Conservation (phyloP, 2,888 invertebrate genomes). For the Halictus quadricinctus region DNA sequence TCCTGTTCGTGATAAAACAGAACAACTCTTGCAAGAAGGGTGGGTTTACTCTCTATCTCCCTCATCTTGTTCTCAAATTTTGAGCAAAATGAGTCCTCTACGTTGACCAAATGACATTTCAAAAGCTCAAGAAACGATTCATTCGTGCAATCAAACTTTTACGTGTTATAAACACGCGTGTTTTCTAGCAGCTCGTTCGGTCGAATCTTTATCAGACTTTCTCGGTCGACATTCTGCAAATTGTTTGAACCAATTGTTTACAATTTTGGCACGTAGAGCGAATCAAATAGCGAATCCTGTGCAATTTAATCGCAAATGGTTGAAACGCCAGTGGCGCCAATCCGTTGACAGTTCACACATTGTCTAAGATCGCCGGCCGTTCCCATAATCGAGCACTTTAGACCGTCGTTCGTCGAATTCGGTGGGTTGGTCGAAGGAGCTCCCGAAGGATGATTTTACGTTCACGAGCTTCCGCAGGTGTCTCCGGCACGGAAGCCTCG, state of each 20-base stretch:
- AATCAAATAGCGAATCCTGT: not conserved
- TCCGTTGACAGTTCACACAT: not conserved
- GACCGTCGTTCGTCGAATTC: no score
- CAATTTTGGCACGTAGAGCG: no score
- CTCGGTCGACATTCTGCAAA: no score
- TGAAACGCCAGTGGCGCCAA: not conserved
- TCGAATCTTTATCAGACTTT: no score
- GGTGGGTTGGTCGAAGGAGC: not conserved
- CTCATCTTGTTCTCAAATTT: no score
- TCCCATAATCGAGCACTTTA: not conserved
- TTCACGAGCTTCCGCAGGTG: conserved; percentile 21
- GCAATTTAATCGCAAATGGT: not conserved
- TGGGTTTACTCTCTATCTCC: no score
- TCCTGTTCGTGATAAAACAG: not conserved
- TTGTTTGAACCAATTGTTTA: no score
- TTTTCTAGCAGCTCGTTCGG: not conserved
- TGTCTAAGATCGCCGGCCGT: not conserved
- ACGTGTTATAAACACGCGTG: not conserved
- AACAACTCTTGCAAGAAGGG: not conserved
- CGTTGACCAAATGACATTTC: no score
- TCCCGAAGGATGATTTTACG: conserved; percentile 2
- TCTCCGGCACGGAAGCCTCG: conserved; percentile 15
- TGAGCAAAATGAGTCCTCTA: no score
- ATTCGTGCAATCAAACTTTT: not conserved
- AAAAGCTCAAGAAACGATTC: no score